Evolutionary conservation across 2,888 invertebrate species (phyloP).

Genomic region (Hedychridium roseum): DNA sequence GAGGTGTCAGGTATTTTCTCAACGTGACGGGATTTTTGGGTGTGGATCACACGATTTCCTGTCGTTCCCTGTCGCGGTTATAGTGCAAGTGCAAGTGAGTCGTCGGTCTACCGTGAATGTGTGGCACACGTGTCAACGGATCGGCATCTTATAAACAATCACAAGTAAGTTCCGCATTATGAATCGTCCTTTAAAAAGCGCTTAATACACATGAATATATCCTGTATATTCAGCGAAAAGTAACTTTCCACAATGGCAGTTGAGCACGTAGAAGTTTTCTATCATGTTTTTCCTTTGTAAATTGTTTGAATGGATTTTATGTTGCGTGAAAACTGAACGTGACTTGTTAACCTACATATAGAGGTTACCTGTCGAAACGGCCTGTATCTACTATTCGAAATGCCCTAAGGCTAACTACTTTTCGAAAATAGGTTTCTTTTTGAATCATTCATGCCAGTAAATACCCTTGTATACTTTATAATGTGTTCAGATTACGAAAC

Average conservation of each 20-base stretch:
- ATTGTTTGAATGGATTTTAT: slow-evolving; percentile 9
- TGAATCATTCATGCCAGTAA: too few relatives aligned
- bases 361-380: slow-evolving; percentile 10
- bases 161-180: slow-evolving; percentile 29
- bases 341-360: slow-evolving; percentile 21
- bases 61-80: slow-evolving; percentile 39
- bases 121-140: slow-evolving; percentile 48
- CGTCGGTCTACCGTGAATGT: slow-evolving; percentile 52
- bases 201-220: neutral
- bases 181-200: neutral
- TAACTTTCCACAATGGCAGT: neutral
- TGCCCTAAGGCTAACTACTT: slow-evolving; percentile 3
- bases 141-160: slow-evolving; percentile 37
- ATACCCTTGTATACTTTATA: too few relatives aligned
- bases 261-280: neutral
- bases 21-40: slow-evolving; percentile 63
- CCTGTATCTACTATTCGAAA: slow-evolving; percentile 4
- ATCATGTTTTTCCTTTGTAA: neutral
- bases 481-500: too few relatives aligned
- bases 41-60: slow-evolving; percentile 59
- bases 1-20: slow-evolving; percentile 64
- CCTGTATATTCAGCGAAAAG: neutral
- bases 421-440: neutral
- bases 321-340: slow-evolving; percentile 11
- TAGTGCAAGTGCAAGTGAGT: slow-evolving; percentile 51